These are phyloP conservation scores for Conus ventricosus DNA, from an alignment of 1,140 invertebrate species.

Conservation along the genomic window DNA sequence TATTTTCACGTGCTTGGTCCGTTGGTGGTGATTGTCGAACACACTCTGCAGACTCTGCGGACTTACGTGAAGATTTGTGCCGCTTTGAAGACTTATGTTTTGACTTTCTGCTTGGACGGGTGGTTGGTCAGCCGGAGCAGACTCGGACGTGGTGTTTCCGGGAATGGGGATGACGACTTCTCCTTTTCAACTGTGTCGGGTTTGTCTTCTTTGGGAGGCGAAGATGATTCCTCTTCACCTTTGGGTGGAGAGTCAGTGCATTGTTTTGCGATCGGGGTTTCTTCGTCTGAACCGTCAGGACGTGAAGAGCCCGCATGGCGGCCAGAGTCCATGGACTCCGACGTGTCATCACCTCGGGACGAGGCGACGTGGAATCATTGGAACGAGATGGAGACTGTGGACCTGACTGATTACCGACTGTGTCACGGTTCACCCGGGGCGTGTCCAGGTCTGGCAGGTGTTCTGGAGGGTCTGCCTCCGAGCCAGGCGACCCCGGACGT, in stretches of 20 bases:
- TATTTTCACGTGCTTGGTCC: neutral
- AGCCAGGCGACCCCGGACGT: neutral
- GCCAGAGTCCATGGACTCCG: neutral
- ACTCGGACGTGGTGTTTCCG: neutral
- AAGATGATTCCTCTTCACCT: neutral
- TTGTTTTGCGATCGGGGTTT: neutral
- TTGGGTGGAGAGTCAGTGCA: neutral
- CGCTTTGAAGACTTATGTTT: neutral
- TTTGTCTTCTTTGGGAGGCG: neutral
- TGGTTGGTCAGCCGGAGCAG: neutral
- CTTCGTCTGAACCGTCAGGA: neutral
- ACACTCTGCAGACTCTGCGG: neutral
- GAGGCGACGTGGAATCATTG: neutral
- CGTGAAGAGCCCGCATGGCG: neutral
- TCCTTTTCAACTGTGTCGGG: neutral
- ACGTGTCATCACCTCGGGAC: neutral
- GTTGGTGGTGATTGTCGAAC: neutral
- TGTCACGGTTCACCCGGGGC: neutral
- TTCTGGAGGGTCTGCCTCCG: neutral
- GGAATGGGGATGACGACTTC: neutral
- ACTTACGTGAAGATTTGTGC: neutral
- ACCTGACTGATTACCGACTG: neutral
- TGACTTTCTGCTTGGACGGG: neutral
- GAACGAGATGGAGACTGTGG: neutral
- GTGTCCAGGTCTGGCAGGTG: neutral